phyloP scores from a whole-genome alignment of 2,888 invertebrate species.

The Subacronicta megacephala region DNA sequence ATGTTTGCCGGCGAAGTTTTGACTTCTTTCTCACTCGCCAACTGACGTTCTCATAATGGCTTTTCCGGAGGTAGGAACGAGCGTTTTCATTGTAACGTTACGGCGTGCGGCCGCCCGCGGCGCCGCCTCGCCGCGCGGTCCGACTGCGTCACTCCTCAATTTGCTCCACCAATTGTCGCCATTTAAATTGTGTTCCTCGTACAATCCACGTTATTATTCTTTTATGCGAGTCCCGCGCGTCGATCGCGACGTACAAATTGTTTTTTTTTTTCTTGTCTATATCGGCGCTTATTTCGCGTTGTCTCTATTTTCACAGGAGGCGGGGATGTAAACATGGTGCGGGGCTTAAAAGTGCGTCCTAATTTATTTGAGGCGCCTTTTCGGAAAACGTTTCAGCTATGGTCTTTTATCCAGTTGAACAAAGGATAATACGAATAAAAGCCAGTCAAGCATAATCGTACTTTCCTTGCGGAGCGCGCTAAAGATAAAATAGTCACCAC shows the following conservation, averaged over 20 bases:
- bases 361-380: constrained; percentile 82
- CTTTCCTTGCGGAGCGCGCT: constrained; percentile 73
- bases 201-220: constrained; percentile 81
- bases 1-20: constrained; percentile 83
- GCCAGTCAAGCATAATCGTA: constrained; percentile 83
- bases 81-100: constrained; percentile 69
- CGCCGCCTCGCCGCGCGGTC: constrained; percentile 58
- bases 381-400: constrained; percentile 77
- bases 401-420: constrained; percentile 82
- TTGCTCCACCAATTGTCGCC: constrained; percentile 77
- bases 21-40: constrained; percentile 83
- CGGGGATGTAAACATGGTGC: constrained; percentile 75
- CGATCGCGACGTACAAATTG: constrained; percentile 65
- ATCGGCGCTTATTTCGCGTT: constrained; percentile 70
- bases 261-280: constrained; percentile 63
- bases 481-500: constrained; percentile 81
- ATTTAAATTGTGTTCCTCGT: constrained; percentile 83
- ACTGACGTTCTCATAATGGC: constrained; percentile 82
- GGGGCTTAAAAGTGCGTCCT: constrained; percentile 78
- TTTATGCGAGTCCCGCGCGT: constrained; percentile 65
- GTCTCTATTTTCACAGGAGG: constrained; percentile 76
- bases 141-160: constrained; percentile 67
- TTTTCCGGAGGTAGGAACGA: constrained; percentile 67
- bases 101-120: constrained; percentile 65
- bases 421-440: constrained; percentile 85